Base-by-base conservation (phyloP, 2,888 invertebrate species). In the Malthinus flaveolus region DNA sequence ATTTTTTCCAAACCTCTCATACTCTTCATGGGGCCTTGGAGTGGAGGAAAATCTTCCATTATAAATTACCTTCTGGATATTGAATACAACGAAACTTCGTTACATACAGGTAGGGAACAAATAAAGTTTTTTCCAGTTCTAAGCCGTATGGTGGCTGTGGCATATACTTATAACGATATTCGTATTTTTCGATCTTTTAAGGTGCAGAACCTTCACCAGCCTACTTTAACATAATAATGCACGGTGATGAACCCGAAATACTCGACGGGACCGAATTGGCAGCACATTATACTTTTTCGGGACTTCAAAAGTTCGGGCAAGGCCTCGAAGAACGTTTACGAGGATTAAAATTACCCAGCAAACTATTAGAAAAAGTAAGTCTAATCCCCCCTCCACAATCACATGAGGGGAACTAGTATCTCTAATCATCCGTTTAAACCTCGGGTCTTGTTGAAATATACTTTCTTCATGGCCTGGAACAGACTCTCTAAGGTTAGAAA, bases 1-100 rank as follows among this genome's bases (percentile, higher is more conserved):
- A 94, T 96, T 73, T 94, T 94, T 78, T 93, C 95, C 2, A 96
- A 95, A 74, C 96, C 97, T 1, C 81, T 96, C 73, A 86, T 96
- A 50, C 83, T 97, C 4, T 93, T 96, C 73, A 93, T 96, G 91
- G 97, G 97, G 37, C 95, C 96, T 35, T 96, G 95, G 93, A 95
- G 95, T 73, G 95, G 95, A 58, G 97, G 97, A 63, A 97, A 97
- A 81, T 95, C 95, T 1, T 90, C 94, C 50, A 93, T 95, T 67
- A 88, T 96, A 63, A 97, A 97, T 79, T 96, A 97, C 79, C 82
- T 97, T 64, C 85, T 94, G 36, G 91, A 93, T 61, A 89, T 91
- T 65, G 94, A 95, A 77, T 91, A 91, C 75, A 90, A 88, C 31
- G 85, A 88, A 67, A 87, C 89, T 76, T 88, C 94, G 57, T 80